A percentile compares a stretch with the other conserved stretches of the same genome.
These are phyloP conservation scores for Leptopilina myrica DNA, from an alignment of 2,888 invertebrate species.

Conservation along the genomic window DNA sequence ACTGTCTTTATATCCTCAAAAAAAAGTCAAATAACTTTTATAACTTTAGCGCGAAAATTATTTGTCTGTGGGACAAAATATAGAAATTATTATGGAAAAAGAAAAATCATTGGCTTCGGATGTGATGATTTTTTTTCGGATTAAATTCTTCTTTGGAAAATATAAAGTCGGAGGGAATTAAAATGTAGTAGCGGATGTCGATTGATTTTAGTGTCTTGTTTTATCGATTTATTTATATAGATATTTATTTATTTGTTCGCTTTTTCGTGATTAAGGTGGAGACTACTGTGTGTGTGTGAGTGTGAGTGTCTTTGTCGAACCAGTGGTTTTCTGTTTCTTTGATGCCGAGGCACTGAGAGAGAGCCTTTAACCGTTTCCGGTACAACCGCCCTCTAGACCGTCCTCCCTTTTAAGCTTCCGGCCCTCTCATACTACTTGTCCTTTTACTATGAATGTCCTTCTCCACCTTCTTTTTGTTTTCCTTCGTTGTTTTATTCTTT, in stretches of 20 bases:
- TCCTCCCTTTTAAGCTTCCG: conserved; percentile 68
- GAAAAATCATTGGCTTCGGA: too few relatives aligned
- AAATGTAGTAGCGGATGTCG: conserved; percentile 13
- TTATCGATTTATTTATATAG: not conserved
- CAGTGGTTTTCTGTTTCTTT: conserved; percentile 54
- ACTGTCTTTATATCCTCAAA: too few relatives aligned
- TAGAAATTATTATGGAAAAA: too few relatives aligned
- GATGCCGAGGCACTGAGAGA: conserved; percentile 60
- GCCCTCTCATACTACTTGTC: conserved; percentile 53
- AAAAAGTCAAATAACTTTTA: too few relatives aligned
- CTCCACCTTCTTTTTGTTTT: conserved; percentile 58
- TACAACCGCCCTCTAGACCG: conserved; percentile 59
- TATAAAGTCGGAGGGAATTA: too few relatives aligned
- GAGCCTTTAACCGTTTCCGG: conserved; percentile 69
- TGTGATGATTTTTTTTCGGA: too few relatives aligned
- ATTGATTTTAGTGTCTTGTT: not conserved
- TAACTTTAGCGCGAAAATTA: too few relatives aligned
- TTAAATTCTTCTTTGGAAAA: too few relatives aligned
- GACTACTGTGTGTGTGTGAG: not conserved
- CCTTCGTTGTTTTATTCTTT: conserved; percentile 47
- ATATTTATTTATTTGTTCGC: not conserved
- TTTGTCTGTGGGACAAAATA: too few relatives aligned
- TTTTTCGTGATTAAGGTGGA: conserved; percentile 13
- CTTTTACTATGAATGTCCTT: conserved; percentile 64
- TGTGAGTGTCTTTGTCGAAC: conserved; percentile 2